These are phyloP conservation scores for Melanotaenia maccullochi DNA, from an alignment of 2,797 vertebrate genomes.

Conservation along the genomic window DNA sequence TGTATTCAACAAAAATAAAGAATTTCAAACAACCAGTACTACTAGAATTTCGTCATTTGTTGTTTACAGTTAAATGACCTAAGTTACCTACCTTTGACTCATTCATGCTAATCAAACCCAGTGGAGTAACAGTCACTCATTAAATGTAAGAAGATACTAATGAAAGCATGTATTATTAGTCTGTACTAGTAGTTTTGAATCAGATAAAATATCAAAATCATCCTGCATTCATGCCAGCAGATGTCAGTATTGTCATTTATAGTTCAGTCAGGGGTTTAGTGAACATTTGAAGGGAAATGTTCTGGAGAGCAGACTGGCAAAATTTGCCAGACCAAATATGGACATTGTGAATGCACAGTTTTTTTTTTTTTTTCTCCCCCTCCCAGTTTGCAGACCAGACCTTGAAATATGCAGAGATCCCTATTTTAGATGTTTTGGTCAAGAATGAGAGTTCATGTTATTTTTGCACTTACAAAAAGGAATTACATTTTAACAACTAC, in stretches of 20 bases:
- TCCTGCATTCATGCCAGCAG: slow-evolving; percentile 79
- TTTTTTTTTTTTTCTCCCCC: slow-evolving; percentile 45
- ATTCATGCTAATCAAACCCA: neutral
- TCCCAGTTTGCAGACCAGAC: slow-evolving; percentile 59
- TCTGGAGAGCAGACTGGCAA: slow-evolving; percentile 57
- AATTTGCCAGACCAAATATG: slow-evolving; percentile 82
- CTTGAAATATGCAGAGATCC: slow-evolving; percentile 61
- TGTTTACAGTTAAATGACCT: neutral
- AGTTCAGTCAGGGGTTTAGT: slow-evolving; percentile 38
- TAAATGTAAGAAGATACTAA: neutral
- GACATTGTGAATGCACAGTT: slow-evolving; percentile 67
- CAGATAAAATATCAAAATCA: neutral
- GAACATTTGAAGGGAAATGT: slow-evolving; percentile 57
- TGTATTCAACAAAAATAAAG: slow-evolving; percentile 87
- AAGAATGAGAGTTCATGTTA: slow-evolving; percentile 31
- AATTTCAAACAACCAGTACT: slow-evolving; percentile 74
- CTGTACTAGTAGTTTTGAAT: neutral
- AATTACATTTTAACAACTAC: slow-evolving; percentile 2
- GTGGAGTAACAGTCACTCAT: neutral
- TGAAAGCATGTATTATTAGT: neutral
- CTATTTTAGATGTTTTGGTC: slow-evolving; percentile 49
- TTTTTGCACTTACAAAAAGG: neutral
- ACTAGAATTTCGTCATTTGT: neutral
- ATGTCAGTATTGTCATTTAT: slow-evolving; percentile 72
- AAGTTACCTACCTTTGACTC: neutral